A percentile compares a stretch with the other conserved stretches of the same genome.
These are phyloP conservation scores for Ibidorhyncha struthersii DNA, from an alignment of 2,113 vertebrate species.

Conservation along the genomic window DNA sequence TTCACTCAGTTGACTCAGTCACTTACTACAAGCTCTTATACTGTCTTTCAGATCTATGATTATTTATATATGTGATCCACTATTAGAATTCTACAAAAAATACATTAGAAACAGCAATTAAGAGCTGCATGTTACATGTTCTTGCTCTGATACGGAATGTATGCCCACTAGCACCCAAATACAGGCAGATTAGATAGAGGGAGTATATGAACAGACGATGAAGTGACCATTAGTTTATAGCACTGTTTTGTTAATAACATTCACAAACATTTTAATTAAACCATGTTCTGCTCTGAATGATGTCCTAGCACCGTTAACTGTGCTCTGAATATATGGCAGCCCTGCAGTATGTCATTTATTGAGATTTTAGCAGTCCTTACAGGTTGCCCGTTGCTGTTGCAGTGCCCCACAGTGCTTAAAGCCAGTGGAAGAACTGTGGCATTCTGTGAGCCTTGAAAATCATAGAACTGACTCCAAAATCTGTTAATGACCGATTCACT, in stretches of 20 bases:
- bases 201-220: background rate
- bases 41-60: background rate
- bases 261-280: slow-evolving; percentile 10
- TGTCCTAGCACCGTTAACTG: background rate
- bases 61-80: background rate
- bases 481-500: background rate
- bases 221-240: background rate
- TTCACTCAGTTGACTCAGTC: background rate
- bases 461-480: background rate
- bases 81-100: background rate
- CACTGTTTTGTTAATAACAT: background rate
- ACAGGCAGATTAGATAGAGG: background rate
- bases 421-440: background rate
- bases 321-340: background rate
- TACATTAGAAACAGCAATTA: background rate
- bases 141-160: background rate
- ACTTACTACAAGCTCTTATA: background rate
- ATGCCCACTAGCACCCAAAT: background rate
- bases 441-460: background rate
- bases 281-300: background rate
- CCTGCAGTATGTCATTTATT: background rate
- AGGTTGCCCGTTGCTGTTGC: background rate
- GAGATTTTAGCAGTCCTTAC: background rate
- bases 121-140: background rate
- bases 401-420: background rate